phyloP scores from a whole-genome alignment of 2,888 invertebrate genomes.

The Cephonodes hylas region DNA sequence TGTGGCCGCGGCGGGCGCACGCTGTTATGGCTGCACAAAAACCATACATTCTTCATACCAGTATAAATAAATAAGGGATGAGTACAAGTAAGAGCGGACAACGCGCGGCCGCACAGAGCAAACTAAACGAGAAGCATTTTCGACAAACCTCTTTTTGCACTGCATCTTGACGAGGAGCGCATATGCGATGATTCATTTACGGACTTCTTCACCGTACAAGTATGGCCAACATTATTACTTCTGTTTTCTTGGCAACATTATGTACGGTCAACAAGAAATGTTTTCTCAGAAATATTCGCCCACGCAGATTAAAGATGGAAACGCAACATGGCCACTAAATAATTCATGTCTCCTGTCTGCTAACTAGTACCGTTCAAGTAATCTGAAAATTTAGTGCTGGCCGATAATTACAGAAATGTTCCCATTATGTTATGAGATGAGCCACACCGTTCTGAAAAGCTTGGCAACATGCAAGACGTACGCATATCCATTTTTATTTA shows the following conservation, averaged over 20 bases:
- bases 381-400: slow-evolving; percentile 53
- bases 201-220: slow-evolving; percentile 73
- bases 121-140: slow-evolving; percentile 74
- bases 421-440: slow-evolving; percentile 33
- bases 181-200: slow-evolving; percentile 80
- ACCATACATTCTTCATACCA: slow-evolving; percentile 73
- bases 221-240: slow-evolving; percentile 77
- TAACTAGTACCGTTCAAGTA: slow-evolving; percentile 59
- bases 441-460: not conserved
- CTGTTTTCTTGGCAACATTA: slow-evolving; percentile 77
- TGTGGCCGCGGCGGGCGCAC: slow-evolving; percentile 56
- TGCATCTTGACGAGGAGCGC: slow-evolving; percentile 70
- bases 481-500: not conserved
- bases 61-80: slow-evolving; percentile 81
- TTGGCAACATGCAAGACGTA: not conserved
- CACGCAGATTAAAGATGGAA: slow-evolving; percentile 79
- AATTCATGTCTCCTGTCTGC: slow-evolving; percentile 70
- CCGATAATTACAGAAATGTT: slow-evolving; percentile 44
- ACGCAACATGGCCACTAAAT: slow-evolving; percentile 77
- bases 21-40: slow-evolving; percentile 70
- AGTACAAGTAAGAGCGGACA: slow-evolving; percentile 58
- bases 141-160: slow-evolving; percentile 78
- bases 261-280: slow-evolving; percentile 75
- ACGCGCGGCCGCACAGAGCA: slow-evolving; percentile 48
- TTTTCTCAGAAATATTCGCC: slow-evolving; percentile 78